Percentiles rank a stretch among this genome's conserved stretches.
Evolutionary conservation across 1,140 invertebrate species (phyloP).

Genomic region (Alviniconcha marisindica): DNA sequence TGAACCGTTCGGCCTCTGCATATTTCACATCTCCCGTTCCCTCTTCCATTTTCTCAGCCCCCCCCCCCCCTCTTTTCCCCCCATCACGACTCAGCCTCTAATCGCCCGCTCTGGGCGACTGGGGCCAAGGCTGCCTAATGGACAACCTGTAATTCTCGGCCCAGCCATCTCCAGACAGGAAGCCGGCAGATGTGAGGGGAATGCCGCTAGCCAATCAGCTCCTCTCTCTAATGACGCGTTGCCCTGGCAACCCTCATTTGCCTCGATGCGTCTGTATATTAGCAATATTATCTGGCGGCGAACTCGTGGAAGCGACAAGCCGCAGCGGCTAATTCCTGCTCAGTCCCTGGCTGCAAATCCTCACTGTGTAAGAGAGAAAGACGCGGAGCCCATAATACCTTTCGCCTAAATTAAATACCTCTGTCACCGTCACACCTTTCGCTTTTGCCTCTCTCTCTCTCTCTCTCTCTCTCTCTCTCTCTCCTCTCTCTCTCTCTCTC

Average conservation of each 20-base stretch:
- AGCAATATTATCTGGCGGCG: neutral
- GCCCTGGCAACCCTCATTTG: conserved; percentile 23
- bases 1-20: too few relatives aligned
- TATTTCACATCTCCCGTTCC: too few relatives aligned
- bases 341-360: too few relatives aligned
- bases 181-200: neutral
- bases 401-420: too few relatives aligned
- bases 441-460: neutral
- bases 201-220: conserved; percentile 3
- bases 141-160: neutral
- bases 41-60: too few relatives aligned
- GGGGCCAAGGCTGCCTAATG: neutral
- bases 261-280: neutral
- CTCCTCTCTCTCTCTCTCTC: conserved; percentile 3
- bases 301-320: too few relatives aligned
- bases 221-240: neutral
- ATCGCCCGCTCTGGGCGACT: neutral
- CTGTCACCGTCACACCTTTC: neutral
- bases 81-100: neutral
- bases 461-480: conserved; percentile 17
- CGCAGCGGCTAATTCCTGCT: too few relatives aligned
- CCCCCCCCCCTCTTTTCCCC: conserved; percentile 3
- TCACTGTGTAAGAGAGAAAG: too few relatives aligned
- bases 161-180: neutral
- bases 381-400: too few relatives aligned